Evolutionary conservation across 1,140 invertebrate genomes (phyloP), one percentile per base, ranked within the genome.

Genomic region (Piezodorus guildinii): DNA sequence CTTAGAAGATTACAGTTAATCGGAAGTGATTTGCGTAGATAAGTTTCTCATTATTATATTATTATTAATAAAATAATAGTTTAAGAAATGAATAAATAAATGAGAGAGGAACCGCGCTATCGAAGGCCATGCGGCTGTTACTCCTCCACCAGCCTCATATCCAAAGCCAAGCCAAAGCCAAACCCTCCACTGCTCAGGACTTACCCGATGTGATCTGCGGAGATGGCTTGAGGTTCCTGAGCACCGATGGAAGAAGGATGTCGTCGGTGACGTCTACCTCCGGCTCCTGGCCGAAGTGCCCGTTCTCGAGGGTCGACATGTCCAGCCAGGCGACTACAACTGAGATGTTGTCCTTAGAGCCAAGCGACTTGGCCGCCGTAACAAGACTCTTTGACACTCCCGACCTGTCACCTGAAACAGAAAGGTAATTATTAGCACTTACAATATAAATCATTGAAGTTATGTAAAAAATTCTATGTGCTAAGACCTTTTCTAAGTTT

Each of bases 331-430:
- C 85, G 65, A 93, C 87, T 69, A 94, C 84, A 68, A 91, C 86
- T 51, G 88, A 87, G 73, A 94, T 93, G 74, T 95, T 95, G 76
- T 95, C 91, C 60, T 75, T 77, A 17, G 90, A 93, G 43, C 85
- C 85, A 69, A 82, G 79, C 66, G 80, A 75, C 74, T 87, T 88
- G n/a, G 90, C 85, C 70, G 81, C 76, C 66, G 82, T 77, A 61
- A 89, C 84, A 72, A 94, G 76, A 67, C 80, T 77, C 69, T 83
- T 78, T 67, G 85, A 84, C 68, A 83, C 79, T 69, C 77, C 77
- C 67, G 81, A 78, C 73, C 81, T 78, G 73, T 84, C 78, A 76
- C 82, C 85, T 86, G 78, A 1, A 77, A 77, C 46, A 63, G 64
- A 68, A 43, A 66, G 23, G 16, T 17, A 8, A n/a, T n/a, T n/a